Evolutionary conservation across 1,140 invertebrate species (phyloP).

Genomic region (Lasaia peninsularis): DNA sequence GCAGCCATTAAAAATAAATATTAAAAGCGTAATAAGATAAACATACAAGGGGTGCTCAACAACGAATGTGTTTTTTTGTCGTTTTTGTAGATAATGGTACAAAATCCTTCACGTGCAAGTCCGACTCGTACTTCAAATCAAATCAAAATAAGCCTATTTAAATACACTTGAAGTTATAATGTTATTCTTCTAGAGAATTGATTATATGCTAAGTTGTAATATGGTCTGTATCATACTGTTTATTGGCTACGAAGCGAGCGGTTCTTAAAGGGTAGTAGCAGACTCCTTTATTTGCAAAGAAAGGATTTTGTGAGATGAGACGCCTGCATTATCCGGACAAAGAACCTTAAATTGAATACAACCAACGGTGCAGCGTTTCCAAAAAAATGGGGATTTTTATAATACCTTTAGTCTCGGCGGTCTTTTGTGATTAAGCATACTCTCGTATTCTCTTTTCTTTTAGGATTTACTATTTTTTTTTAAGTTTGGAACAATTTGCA

Average conservation of each 20-base stretch:
- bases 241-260: not conserved
- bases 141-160: no score
- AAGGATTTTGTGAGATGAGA: conserved; percentile 42
- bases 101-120: no score
- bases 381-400: conserved; percentile 21
- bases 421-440: conserved; percentile 4
- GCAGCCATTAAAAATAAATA: no score
- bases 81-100: no score
- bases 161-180: no score
- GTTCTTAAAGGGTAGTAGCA: conserved; percentile 2
- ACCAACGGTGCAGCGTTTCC: conserved; percentile 17
- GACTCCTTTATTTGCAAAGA: conserved; percentile 40
- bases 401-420: conserved; percentile 21
- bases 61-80: no score
- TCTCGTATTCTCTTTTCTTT: conserved; percentile 1
- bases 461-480: not conserved
- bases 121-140: no score
- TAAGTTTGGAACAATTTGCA: not conserved
- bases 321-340: conserved; percentile 25
- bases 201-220: not conserved
- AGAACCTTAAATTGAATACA: conserved; percentile 26
- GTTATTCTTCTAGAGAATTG: no score
- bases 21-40: no score
- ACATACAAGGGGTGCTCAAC: no score
- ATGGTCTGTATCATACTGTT: not conserved